Evolutionary conservation across 2,888 invertebrate species (phyloP), one percentile per base, ranked within the genome.

Genomic region (Epicampocera succincta): DNA sequence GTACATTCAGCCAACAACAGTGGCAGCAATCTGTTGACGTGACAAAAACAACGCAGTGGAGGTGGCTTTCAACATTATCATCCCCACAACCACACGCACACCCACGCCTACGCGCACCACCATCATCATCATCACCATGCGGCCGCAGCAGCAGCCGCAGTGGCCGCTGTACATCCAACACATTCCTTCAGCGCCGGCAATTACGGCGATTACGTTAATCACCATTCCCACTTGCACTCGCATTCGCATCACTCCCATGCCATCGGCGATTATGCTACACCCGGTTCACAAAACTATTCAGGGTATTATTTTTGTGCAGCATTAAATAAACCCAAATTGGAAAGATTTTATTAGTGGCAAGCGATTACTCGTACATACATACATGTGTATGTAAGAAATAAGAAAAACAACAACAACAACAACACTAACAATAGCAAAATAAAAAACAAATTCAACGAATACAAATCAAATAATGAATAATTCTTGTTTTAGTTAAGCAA

Each of bases 1-100:
- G 99, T 99, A 3, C 99, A 99, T 89, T 96, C 96, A 42, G 93
- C 93, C 86, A 93, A 93, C 89, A 87, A 86, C 83, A 88, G 83
- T 76, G 84, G 84, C 83, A 84, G 84, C 78, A 86, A 85, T 80
- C 91, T 93, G 88, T 91, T 93, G 86, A 93, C 93, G 92, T 94
- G 93, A 94, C 94, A 93, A 89, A 90, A 90, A 86, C 87, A 89
- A 73, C 89, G 90, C 81, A 88, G 88, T 88, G 90, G 88, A 85
- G 89, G 89, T 87, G 89, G 89, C 84, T 90, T 90, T 85, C 90
- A 90, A 73, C 90, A 90, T 84, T 90, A 90, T 85, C 89, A 89
- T 83, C 89, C 88, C 85, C 87, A 88, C 85, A 89, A 75, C 50
- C 68, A 87, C 78, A 61, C 86, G 72, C 78, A 68, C 52, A 61